Evolutionary conservation across 2,888 invertebrate species (phyloP), one percentile per base, ranked within the genome.

Genomic region (Eurytoma adleriae): DNA sequence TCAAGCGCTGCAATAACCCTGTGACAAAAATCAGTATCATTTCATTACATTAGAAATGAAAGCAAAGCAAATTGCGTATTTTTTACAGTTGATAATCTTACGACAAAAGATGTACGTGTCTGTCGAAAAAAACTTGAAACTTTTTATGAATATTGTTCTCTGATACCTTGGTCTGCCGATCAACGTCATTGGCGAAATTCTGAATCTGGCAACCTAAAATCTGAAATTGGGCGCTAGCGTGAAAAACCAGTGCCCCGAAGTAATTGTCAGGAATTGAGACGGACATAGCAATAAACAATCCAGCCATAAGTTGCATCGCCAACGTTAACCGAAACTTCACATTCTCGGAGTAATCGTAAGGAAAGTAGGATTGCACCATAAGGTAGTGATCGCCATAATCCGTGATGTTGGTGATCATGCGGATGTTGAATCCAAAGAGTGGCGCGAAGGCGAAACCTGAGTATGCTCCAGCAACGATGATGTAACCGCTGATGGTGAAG

Each of bases 1-100:
- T 76, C 75, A n/a, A 68, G 0, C 40, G 68, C 52, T 13, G 27
- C 14, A 3, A 76, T 52, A 50, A 74, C 40, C 3, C 74, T 74
- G 48, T 16, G 27, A 50, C 57, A 50, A 18, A 5, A 16, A 54
- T 5, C 68, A 54, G n/a, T 24, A 50, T 18, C 13, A 50, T 52
- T n/a, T 52, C 13, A 27, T 4, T 48, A 40, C 3, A 10, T 27
- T 27, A 14, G 16, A 27, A 24, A 30, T 2, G 3, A 27, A 62
- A 27, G 12, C n/a, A n/a, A n/a, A n/a, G n/a, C n/a, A n/a, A n/a
- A n/a, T n/a, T n/a, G n/a, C n/a, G n/a, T n/a, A n/a, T n/a, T n/a
- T n/a, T n/a, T n/a, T n/a, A n/a, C n/a, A n/a, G n/a, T n/a, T n/a
- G 3, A 24, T 16, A n/a, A n/a, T n/a, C n/a, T n/a, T n/a, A n/a